A percentile compares a stretch with the other conserved stretches of the same genome.
These are phyloP conservation scores for Pandion haliaetus DNA, from an alignment of 2,113 vertebrate species.

Conservation along the genomic window DNA sequence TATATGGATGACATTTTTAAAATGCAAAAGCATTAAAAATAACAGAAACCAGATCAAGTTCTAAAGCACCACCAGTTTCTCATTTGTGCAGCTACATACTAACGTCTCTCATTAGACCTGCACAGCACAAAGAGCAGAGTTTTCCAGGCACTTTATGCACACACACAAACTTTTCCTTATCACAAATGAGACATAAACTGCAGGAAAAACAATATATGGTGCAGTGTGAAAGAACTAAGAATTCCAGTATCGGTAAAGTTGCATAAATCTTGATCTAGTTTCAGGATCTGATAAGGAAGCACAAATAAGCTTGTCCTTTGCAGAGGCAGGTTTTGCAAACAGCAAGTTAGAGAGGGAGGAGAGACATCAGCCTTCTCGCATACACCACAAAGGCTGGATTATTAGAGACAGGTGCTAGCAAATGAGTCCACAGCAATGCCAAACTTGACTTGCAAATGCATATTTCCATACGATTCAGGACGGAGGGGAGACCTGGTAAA, in stretches of 20 bases:
- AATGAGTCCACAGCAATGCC: not conserved
- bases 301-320: not conserved
- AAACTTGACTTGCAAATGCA: not conserved
- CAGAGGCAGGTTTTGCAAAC: not conserved
- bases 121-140: conserved; percentile 6
- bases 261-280: not conserved
- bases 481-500: not conserved
- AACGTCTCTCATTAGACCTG: not conserved
- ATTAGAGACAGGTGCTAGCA: not conserved
- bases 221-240: not conserved
- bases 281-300: not conserved
- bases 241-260: not conserved
- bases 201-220: not conserved
- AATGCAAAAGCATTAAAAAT: conserved; percentile 28
- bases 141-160: not conserved
- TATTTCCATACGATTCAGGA: not conserved
- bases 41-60: conserved; percentile 35
- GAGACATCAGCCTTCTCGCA: not conserved
- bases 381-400: not conserved
- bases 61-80: not conserved
- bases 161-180: not conserved
- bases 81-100: not conserved
- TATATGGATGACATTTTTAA: conserved; percentile 7
- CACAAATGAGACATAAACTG: conserved; percentile 33
- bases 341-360: not conserved